A percentile compares a stretch with the other conserved stretches of the same genome.
Evolutionary conservation across 2,113 vertebrate species (phyloP).

Genomic region (Meriones unguiculatus): DNA sequence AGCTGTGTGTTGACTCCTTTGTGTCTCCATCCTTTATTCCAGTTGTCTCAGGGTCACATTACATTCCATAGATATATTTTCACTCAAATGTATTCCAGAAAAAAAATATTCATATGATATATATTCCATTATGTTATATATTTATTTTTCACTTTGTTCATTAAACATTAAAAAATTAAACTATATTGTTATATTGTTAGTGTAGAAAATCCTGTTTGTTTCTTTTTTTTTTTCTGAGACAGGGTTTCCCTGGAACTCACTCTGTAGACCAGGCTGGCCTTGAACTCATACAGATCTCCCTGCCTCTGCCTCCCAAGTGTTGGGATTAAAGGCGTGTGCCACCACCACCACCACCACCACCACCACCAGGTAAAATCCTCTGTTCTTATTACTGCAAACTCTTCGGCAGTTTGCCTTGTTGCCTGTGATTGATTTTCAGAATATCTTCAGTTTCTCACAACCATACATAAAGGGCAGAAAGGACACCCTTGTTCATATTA

Average conservation of each 20-base stretch:
- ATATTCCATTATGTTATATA: neutral
- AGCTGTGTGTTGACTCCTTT: neutral
- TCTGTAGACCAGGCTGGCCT: no score
- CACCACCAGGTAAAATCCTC: neutral
- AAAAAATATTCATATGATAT: neutral
- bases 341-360: no score
- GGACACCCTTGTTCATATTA: neutral
- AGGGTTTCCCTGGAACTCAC: no score
- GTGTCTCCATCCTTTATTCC: neutral
- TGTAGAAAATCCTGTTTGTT: neutral
- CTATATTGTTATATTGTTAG: neutral
- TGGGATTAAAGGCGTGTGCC: no score
- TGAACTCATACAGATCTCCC: no score
- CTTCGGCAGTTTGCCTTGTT: neutral
- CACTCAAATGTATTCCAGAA: neutral
- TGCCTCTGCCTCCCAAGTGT: no score
- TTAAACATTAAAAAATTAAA: neutral
- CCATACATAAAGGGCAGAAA: neutral
- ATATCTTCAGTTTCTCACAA: neutral
- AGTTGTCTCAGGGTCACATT: neutral
- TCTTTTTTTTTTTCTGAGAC: no score
- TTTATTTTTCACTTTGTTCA: neutral
- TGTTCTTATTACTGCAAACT: neutral
- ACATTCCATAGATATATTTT: neutral
- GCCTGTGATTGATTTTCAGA: neutral